Evolutionary conservation across 2,797 vertebrate species (phyloP).

Genomic region (Lophotriccus pileatus): DNA sequence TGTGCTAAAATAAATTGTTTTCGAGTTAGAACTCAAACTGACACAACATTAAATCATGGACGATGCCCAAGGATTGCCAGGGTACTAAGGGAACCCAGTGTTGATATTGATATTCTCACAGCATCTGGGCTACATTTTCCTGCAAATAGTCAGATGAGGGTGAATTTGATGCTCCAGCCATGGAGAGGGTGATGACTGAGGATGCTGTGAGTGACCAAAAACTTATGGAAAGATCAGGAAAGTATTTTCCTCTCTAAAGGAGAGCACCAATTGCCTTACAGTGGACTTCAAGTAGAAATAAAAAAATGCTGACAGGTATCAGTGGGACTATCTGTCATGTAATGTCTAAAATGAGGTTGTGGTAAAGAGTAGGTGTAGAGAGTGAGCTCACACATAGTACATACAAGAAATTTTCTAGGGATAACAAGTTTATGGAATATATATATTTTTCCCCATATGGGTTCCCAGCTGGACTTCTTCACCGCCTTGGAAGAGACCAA

Average conservation of each 20-base stretch:
- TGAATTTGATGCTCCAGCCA: background rate
- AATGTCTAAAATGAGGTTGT: constrained; percentile 29
- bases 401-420: constrained; percentile 23
- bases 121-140: background rate
- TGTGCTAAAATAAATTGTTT: background rate
- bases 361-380: constrained; percentile 27
- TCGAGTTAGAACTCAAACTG: background rate
- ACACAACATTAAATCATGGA: background rate
- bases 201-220: background rate
- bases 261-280: background rate
- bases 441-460: constrained; percentile 53
- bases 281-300: background rate
- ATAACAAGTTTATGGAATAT: constrained; percentile 57
- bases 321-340: background rate
- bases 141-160: background rate
- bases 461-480: constrained; percentile 58
- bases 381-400: constrained; percentile 7
- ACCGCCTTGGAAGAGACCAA: constrained; percentile 23
- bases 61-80: background rate
- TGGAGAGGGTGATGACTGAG: background rate
- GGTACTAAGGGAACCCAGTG: background rate
- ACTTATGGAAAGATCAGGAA: background rate
- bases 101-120: background rate
- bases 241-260: background rate
- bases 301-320: constrained; percentile 1